These are phyloP conservation scores for Pogonomyrmex californicus DNA, from an alignment of 1,140 invertebrate species.

Conservation along the genomic window DNA sequence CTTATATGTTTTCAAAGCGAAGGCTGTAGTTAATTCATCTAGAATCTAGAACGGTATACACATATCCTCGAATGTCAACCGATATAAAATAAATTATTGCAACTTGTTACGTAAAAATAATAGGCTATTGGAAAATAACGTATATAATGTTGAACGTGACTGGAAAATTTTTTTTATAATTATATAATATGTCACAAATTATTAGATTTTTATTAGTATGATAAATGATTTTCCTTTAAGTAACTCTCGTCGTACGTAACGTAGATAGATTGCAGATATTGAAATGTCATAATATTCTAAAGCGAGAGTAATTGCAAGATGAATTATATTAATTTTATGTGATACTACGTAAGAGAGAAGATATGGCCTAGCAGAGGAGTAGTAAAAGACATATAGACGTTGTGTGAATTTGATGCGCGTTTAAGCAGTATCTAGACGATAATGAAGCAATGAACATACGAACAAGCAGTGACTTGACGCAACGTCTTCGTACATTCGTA, in stretches of 20 bases:
- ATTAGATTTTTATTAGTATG: slow-evolving; percentile 4
- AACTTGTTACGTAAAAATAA: slow-evolving; percentile 11
- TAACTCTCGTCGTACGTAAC: not conserved
- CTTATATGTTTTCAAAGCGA: slow-evolving; percentile 4
- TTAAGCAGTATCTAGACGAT: not conserved
- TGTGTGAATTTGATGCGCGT: slow-evolving; percentile 15
- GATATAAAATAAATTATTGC: slow-evolving; percentile 39
- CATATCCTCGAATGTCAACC: slow-evolving; percentile 3
- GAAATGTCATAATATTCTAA: slow-evolving; percentile 23
- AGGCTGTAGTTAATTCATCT: not conserved
- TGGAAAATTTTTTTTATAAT: not conserved
- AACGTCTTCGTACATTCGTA: slow-evolving; percentile 4
- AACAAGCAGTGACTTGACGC: slow-evolving; percentile 1
- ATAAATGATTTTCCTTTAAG: slow-evolving; percentile 14
- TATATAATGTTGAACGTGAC: not conserved
- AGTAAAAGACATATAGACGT: slow-evolving; percentile 5
- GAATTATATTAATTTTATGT: slow-evolving; percentile 21
- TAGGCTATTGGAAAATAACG: slow-evolving; percentile 12
- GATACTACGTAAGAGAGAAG: slow-evolving; percentile 13
- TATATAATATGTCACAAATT: not conserved
- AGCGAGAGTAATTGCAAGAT: not conserved
- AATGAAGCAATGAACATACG: slow-evolving; percentile 22
- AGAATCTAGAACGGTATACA: slow-evolving; percentile 7
- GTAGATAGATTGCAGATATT: not conserved
- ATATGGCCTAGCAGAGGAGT: not conserved